Evolutionary conservation across 2,888 invertebrate genomes (phyloP).

Genomic region (Bombyx huttoni): DNA sequence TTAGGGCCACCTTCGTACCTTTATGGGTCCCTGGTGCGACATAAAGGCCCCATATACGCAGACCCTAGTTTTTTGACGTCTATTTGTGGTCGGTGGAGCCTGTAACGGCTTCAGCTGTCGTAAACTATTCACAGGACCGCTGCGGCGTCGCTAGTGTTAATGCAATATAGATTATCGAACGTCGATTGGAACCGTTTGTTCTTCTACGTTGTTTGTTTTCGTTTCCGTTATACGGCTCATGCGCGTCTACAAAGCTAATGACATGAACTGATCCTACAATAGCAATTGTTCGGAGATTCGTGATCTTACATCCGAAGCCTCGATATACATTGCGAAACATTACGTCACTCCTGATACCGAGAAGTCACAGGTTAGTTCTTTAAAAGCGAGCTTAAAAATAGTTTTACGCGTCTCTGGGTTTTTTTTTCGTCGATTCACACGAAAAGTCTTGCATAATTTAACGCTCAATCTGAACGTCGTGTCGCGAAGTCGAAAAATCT

Average conservation of each 20-base stretch:
- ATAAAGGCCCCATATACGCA: constrained; percentile 56
- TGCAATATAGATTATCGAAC: constrained; percentile 10
- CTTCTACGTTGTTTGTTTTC: no score
- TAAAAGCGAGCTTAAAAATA: no score
- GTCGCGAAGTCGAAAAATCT: constrained; percentile 54
- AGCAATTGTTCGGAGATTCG: no score
- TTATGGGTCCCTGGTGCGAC: constrained; percentile 66
- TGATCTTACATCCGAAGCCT: no score
- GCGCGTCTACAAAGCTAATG: no score
- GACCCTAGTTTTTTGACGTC: constrained; percentile 69
- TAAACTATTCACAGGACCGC: constrained; percentile 20
- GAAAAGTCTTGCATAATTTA: constrained; percentile 43
- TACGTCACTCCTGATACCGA: no score
- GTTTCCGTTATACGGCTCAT: no score
- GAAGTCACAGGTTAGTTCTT: no score
- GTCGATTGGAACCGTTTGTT: neutral
- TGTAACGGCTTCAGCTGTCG: constrained; percentile 45
- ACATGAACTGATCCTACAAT: no score
- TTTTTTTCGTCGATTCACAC: constrained; percentile 14
- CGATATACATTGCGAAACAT: no score
- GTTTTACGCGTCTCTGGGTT: neutral
- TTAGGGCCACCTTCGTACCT: constrained; percentile 68
- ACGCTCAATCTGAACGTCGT: constrained; percentile 42
- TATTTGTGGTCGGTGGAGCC: constrained; percentile 64
- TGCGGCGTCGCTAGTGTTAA: constrained; percentile 3